Evolutionary conservation across 2,113 vertebrate species (phyloP).

Genomic region (Callopanchax toddi): DNA sequence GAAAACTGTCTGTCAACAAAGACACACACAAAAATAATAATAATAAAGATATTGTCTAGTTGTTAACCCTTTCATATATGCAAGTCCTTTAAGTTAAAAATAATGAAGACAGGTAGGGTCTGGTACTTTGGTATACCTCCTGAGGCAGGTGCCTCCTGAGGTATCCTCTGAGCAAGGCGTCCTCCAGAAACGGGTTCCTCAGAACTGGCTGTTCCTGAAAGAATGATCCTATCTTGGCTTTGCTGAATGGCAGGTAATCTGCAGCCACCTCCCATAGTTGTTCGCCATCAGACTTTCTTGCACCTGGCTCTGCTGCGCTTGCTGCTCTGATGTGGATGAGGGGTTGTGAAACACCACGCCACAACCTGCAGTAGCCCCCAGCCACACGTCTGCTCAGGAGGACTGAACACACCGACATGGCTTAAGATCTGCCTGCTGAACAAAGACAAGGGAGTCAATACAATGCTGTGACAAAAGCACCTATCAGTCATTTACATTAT

Average conservation of each 20-base stretch:
- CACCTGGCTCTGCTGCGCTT: conserved; percentile 24
- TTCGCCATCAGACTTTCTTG: conserved; percentile 32
- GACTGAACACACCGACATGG: conserved; percentile 44
- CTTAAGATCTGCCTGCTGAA: conserved; percentile 6
- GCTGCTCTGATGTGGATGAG: conserved; percentile 30
- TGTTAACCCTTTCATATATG: too few species aligned
- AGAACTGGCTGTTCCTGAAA: conserved; percentile 74
- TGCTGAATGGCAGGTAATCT: conserved; percentile 39
- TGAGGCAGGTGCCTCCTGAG: conserved; percentile 75
- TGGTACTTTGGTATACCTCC: conserved; percentile 62
- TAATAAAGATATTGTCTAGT: too few species aligned
- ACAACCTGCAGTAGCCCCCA: conserved; percentile 9
- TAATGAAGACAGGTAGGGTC: neutral
- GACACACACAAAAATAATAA: neutral
- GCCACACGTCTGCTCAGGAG: conserved; percentile 9
- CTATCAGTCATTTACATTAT: neutral
- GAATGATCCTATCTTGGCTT: conserved; percentile 67
- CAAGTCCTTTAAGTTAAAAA: neutral
- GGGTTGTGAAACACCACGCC: neutral
- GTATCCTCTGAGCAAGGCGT: conserved; percentile 80
- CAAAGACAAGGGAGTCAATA: neutral
- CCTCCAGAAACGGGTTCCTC: conserved; percentile 80
- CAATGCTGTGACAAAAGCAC: neutral
- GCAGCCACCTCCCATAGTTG: conserved; percentile 30
- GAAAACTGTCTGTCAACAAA: conserved; percentile 61